Percentiles rank a stretch among this genome's conserved stretches.
These are phyloP conservation scores for Corvus hawaiiensis DNA, from an alignment of 2,113 vertebrate species.

Conservation along the genomic window DNA sequence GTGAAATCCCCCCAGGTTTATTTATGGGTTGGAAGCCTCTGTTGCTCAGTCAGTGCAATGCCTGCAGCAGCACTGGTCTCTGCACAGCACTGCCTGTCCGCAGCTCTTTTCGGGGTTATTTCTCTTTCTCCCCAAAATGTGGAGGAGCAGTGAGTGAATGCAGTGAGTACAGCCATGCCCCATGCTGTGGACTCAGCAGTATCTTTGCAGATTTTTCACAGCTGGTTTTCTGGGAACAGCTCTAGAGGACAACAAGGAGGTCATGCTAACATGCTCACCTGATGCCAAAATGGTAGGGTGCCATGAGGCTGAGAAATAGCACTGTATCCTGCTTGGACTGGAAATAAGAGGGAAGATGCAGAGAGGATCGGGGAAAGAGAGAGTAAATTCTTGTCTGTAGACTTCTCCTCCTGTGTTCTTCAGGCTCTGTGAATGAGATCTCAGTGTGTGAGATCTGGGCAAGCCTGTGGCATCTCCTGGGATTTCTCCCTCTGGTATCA, in stretches of 20 bases:
- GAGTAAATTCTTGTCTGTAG: neutral
- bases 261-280: fast-evolving
- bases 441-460: neutral
- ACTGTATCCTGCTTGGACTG: neutral
- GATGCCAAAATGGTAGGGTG: neutral
- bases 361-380: neutral
- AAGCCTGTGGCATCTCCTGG: neutral
- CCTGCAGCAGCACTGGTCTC: neutral
- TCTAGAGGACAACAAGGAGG: neutral
- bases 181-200: neutral
- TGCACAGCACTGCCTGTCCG: neutral
- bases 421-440: neutral
- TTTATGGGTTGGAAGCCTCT: neutral
- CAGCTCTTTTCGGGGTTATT: neutral
- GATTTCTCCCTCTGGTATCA: neutral
- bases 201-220: neutral
- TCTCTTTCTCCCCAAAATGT: neutral
- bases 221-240: neutral
- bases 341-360: neutral
- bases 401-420: neutral
- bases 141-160: neutral
- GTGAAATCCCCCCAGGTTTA: neutral
- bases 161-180: neutral
- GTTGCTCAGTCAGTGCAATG: neutral
- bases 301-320: neutral